Conservation (phyloP, 2,888 invertebrate species). For the Neuroscelio doddi region DNA sequence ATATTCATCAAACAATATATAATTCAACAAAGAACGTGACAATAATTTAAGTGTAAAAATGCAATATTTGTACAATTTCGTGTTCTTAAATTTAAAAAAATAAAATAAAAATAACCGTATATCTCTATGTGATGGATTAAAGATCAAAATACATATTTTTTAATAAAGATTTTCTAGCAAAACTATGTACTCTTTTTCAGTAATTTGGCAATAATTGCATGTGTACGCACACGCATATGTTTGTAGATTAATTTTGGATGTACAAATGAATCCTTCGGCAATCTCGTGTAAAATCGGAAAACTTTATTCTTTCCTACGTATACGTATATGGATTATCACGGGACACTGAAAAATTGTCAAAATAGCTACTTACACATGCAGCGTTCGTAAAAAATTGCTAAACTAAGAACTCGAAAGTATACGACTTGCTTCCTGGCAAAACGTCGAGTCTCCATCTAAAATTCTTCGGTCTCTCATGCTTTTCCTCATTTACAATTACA, state of each 20-base stretch:
- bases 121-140: no score
- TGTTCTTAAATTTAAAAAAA: no score
- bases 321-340: constrained; percentile 19
- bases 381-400: constrained; percentile 30
- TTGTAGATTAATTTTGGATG: constrained; percentile 6
- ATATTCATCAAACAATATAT: no score
- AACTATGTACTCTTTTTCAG: constrained; percentile 33
- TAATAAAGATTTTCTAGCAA: constrained; percentile 25
- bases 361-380: constrained; percentile 16
- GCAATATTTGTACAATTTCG: no score
- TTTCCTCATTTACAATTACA: no score
- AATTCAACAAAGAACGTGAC: no score
- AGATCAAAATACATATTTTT: no score
- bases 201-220: constrained; percentile 33
- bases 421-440: constrained; percentile 37
- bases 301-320: constrained; percentile 16
- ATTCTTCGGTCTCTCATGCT: no score
- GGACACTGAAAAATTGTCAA: constrained; percentile 21
- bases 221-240: background rate
- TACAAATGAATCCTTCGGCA: background rate
- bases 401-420: constrained; percentile 31
- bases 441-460: constrained; percentile 11
- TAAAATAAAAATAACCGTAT: no score
- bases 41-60: no score
- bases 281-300: constrained; percentile 4